A percentile compares a stretch with the other conserved stretches of the same genome.
phyloP scores from a whole-genome alignment of 2,888 invertebrate species.

The Trichogramma dendrolimi region DNA sequence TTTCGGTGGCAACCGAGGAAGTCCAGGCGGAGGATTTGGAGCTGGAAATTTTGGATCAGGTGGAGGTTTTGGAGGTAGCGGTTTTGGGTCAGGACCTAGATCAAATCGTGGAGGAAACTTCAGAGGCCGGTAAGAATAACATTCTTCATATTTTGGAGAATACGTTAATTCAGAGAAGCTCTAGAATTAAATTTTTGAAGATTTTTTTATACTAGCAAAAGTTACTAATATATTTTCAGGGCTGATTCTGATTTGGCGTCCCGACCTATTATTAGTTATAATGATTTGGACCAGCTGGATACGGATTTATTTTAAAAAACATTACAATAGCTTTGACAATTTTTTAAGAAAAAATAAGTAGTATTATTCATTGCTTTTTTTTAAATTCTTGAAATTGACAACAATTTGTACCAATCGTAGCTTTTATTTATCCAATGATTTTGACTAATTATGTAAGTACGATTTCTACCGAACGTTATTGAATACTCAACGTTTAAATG shows the following conservation, averaged over 20 bases:
- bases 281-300: conserved; percentile 87
- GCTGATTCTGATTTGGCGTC: conserved; percentile 50
- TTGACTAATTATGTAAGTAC: too few relatives aligned
- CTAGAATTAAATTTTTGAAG: conserved; percentile 12
- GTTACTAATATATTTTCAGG: conserved; percentile 42
- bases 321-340: background rate
- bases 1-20: conserved; percentile 43
- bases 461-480: background rate
- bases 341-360: conserved; percentile 5
- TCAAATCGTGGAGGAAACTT: conserved; percentile 54
- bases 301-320: conserved; percentile 67
- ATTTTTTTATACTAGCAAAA: conserved; percentile 12
- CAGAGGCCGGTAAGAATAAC: conserved; percentile 49
- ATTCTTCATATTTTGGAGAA: conserved; percentile 12
- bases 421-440: background rate
- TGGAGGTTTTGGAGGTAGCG: conserved; percentile 44
- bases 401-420: background rate
- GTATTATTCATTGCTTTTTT: background rate
- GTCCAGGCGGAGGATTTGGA: conserved; percentile 40
- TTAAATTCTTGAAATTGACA: conserved; percentile 12
- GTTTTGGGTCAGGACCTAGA: conserved; percentile 49
- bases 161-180: conserved; percentile 29
- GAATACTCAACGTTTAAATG: conserved; percentile 5
- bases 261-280: conserved; percentile 80
- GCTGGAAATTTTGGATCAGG: conserved; percentile 42